Conservation (phyloP, 23 tunicate species). For the Trididemnum nubilum region DNA sequence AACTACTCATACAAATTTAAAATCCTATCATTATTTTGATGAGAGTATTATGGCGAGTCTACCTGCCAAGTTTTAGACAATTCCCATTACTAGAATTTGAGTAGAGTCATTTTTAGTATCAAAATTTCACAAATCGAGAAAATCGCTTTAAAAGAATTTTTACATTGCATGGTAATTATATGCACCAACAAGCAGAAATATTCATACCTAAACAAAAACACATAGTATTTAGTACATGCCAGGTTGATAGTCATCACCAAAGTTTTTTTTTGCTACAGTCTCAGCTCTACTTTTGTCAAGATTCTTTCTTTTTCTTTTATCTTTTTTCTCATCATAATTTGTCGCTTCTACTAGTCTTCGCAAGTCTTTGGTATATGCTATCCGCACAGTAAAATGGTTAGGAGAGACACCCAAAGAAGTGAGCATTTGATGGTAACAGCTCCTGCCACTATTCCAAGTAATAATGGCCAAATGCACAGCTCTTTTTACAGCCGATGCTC, state of each 20-base stretch:
- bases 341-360: background rate
- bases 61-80: slow-evolving; percentile 24
- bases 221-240: background rate
- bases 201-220: background rate
- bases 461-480: background rate
- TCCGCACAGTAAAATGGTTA: background rate
- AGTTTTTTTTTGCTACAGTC: background rate
- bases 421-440: background rate
- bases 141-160: slow-evolving; percentile 6
- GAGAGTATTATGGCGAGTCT: background rate
- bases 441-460: slow-evolving; percentile 13
- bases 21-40: background rate
- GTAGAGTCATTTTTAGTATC: slow-evolving; percentile 15
- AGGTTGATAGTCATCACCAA: background rate
- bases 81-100: slow-evolving; percentile 1
- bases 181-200: background rate
- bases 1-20: slow-evolving; percentile 1
- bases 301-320: background rate
- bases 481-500: slow-evolving; percentile 11
- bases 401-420: background rate
- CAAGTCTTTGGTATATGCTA: background rate
- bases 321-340: background rate
- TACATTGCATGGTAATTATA: background rate
- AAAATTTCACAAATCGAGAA: slow-evolving; percentile 6
- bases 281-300: background rate